These are phyloP conservation scores for Bucorvus abyssinicus DNA, from an alignment of 2,797 vertebrate genomes.

Conservation along the genomic window DNA sequence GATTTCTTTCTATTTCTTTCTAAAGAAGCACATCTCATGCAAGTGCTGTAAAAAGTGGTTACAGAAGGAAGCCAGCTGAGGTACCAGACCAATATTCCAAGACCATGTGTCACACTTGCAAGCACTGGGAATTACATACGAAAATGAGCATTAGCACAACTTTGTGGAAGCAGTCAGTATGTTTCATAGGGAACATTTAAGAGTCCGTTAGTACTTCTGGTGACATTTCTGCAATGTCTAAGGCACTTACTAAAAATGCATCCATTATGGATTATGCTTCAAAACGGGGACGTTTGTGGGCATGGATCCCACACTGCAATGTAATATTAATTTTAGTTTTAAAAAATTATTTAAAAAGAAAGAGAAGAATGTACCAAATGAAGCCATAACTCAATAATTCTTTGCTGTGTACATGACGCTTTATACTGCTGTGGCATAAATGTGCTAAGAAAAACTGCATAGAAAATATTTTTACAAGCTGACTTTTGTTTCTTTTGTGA, in stretches of 20 bases:
- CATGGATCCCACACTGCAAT: neutral
- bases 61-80: neutral
- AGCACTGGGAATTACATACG: neutral
- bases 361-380: neutral
- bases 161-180: neutral
- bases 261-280: neutral
- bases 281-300: neutral
- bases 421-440: neutral
- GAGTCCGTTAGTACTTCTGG: neutral
- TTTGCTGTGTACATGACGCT: neutral
- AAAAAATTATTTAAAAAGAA: neutral
- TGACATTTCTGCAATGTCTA: neutral
- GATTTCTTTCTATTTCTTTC: constrained; percentile 1
- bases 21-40: neutral
- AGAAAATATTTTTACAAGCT: constrained; percentile 33
- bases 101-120: neutral
- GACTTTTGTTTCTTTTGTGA: neutral
- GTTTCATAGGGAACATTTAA: neutral
- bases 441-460: constrained; percentile 18
- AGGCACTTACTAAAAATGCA: neutral
- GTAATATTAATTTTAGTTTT: neutral
- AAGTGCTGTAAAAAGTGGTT: neutral
- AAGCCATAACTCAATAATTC: neutral
- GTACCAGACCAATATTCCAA: neutral
- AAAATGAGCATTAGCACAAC: neutral